Base-by-base conservation (phyloP, 2,113 vertebrate species). In the Thomomys bottae region DNA sequence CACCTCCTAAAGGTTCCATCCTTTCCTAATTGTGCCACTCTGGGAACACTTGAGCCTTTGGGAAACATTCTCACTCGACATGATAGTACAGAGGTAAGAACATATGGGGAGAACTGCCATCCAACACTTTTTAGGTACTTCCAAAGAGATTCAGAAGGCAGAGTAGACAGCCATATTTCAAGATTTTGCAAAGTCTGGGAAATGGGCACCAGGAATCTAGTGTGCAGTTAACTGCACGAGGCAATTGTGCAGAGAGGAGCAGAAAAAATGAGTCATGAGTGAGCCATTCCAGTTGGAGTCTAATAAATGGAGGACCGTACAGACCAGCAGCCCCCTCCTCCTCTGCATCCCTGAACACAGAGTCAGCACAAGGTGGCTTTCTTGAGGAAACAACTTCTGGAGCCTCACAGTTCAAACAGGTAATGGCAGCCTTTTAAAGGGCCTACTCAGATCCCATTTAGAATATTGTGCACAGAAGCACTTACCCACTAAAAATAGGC, bases 401-500 rank as follows among this genome's bases (percentile, higher is more conserved):
- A 90, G 72, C 20, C 66, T 49, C 71, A 34, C 1, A 38, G 89
- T 87, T 95, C 91, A 91, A 80, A 92, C 91, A 91, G 57, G 78
- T 89, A 80, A 83, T 5, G 67, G 84, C 77, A 81, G 95, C 67
- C 38, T 45, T 80, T 71, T 38, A 90, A 87, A 93, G 88, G 90
- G 71, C 24, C 76, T 89, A 81, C 78, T 73, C 73, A 26, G 88
- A 78, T 75, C 73, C 80, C 82, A 90, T 90, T 89, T 84, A 88
- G 92, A 94, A 77, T 64, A 82, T 21, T 14, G 40, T 26, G 75
- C 15, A n/a, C 67, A 34, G 83, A 28, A 84, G 89, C 93, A 96
- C 91, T 87, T 40, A 72, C 36, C 72, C 63, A 72, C 87, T 81
- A 67, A 81, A 94, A 85, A 90, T 38, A 92, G 96, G 92, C 72